Base-by-base conservation (phyloP, 1,140 invertebrate genomes). In the Chironomus striatipennis region DNA sequence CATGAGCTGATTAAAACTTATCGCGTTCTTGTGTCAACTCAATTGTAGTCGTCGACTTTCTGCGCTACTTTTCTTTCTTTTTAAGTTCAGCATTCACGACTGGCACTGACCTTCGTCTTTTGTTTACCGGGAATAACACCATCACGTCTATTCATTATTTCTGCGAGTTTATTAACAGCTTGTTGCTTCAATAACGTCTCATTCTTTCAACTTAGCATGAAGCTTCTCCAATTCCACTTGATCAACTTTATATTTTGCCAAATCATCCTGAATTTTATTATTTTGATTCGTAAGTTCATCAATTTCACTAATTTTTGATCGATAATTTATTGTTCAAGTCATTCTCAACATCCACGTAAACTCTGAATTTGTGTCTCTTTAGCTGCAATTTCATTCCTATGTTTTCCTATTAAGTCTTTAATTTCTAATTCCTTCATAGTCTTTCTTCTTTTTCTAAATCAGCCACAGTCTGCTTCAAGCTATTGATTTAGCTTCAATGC, bases 401-500 rank as follows among this genome's bases (percentile, higher is more conserved):
- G 93, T 81, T 95, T 91, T 9, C 90, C 87, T 73, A 93, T 81
- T 43, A 94, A 87, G 80, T 98, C 96, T 80, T 96, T 94, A 76
- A 96, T 88, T 84, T 99, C 97, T 73, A 98, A 81, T 79, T 98
- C 90, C 78, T 97, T 94, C 89, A 98, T 95, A 0, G 95, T 97
- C 80, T 96, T 95, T n/a, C n/a, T 81, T 98, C 96, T 80, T 98
- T 98, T 80, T 99, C 96, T 8, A 98, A 84, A 82, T 98, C 96
- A 5, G 92, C 92, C 0, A 98, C 90, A 0, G 94, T 96, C 81
- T 98, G n/a, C 96, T 82, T 98, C 96, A n/a, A 12, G 96, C 95
- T 79, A 97, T 96, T 18, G 92, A 91, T 77, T 94, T 85, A 0
- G 95, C 94, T n/a, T n/a, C 74, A 97, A 83, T 4, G 94, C 93